Percentiles rank a stretch among this genome's conserved stretches.
These are phyloP conservation scores for Lates calcarifer DNA, from an alignment of 2,113 vertebrate genomes.

Conservation along the genomic window DNA sequence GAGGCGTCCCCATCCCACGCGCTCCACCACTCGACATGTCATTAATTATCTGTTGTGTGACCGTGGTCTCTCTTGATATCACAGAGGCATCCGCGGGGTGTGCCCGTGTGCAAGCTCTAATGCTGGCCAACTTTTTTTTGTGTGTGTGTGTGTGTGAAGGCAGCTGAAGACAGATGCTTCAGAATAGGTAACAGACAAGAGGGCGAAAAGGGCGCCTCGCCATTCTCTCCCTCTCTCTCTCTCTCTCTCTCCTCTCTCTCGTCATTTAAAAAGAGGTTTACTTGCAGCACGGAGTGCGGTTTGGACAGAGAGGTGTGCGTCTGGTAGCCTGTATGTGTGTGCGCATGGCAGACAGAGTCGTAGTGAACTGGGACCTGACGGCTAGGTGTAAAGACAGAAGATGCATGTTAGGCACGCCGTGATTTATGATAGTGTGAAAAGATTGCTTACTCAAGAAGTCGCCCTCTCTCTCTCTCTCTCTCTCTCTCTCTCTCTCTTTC, in stretches of 20 bases:
- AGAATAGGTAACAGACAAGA: slow-evolving; percentile 73
- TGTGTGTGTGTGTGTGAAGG: slow-evolving; percentile 47
- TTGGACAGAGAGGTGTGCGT: slow-evolving; percentile 50
- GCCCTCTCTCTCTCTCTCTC: slow-evolving; percentile 43
- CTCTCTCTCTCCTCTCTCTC: neutral
- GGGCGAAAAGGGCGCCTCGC: slow-evolving; percentile 40
- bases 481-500: slow-evolving; percentile 46
- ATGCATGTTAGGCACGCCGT: slow-evolving; percentile 80
- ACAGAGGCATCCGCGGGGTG: slow-evolving; percentile 70
- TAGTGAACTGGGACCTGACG: slow-evolving; percentile 82
- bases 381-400: slow-evolving; percentile 84
- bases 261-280: slow-evolving; percentile 56
- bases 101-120: slow-evolving; percentile 38
- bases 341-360: slow-evolving; percentile 56
- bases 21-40: slow-evolving; percentile 75
- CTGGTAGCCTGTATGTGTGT: neutral
- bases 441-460: slow-evolving; percentile 88
- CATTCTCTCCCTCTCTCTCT: slow-evolving; percentile 10
- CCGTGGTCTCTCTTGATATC: slow-evolving; percentile 61
- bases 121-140: slow-evolving; percentile 47
- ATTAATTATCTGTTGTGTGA: slow-evolving; percentile 87
- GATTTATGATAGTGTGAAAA: slow-evolving; percentile 90
- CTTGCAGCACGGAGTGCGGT: slow-evolving; percentile 14
- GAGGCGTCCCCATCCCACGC: slow-evolving; percentile 63
- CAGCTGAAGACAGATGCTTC: slow-evolving; percentile 72